Evolutionary conservation across 2,113 vertebrate species (phyloP).

Genomic region (Microtus richardsoni): DNA sequence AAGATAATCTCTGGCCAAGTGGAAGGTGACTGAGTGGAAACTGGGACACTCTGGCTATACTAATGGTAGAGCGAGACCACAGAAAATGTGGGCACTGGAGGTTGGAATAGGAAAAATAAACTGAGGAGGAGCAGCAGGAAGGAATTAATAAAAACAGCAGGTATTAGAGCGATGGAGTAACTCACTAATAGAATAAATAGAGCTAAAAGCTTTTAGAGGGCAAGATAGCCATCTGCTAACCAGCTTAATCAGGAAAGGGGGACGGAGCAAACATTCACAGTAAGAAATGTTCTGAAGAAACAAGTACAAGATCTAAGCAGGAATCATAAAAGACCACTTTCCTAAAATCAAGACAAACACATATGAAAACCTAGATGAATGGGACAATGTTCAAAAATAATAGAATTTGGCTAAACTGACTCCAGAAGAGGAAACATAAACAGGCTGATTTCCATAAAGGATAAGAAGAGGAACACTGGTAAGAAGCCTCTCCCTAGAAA

Average conservation of each 20-base stretch:
- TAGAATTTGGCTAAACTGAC: conserved; percentile 42
- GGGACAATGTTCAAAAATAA: conserved; percentile 30
- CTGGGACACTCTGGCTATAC: not conserved
- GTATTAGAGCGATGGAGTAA: not conserved
- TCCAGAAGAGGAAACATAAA: conserved; percentile 52
- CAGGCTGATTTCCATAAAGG: not conserved
- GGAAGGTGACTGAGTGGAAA: not conserved
- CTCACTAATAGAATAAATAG: conserved; percentile 36
- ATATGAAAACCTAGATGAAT: conserved; percentile 27
- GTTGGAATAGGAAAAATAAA: conserved; percentile 47
- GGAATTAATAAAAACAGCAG: conserved; percentile 46
- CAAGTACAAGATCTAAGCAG: conserved; percentile 51
- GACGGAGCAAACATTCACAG: not conserved
- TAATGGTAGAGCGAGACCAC: not conserved
- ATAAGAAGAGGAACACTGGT: not conserved
- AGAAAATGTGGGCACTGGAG: not conserved
- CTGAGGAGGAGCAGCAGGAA: not conserved
- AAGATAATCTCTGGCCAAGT: not conserved
- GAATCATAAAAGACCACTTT: conserved; percentile 45
- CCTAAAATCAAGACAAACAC: conserved; percentile 43
- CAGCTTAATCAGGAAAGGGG: not conserved
- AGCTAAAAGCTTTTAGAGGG: conserved; percentile 34
- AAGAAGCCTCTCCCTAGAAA: not conserved
- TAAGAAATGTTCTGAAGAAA: conserved; percentile 18
- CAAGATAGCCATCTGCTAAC: not conserved